Percentiles rank a stretch among this genome's conserved stretches.
Evolutionary conservation across 53 echinoderm and acorn worm genomes (phyloP).

Genomic region (Echinarachnius parma): DNA sequence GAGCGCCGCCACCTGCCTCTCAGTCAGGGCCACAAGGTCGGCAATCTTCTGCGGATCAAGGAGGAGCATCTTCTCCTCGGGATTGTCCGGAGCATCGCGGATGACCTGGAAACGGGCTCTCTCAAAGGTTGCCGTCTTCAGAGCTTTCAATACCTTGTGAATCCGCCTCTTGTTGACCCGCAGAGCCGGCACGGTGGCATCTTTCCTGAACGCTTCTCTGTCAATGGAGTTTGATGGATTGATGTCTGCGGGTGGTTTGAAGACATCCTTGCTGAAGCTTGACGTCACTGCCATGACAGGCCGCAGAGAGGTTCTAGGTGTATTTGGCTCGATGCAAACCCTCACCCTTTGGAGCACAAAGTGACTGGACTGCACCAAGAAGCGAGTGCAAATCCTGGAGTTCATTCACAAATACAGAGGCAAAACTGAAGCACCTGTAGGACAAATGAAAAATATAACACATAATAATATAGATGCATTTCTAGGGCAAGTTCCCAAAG

Average conservation of each 20-base stretch:
- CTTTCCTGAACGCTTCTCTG: slow-evolving; percentile 47
- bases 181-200: slow-evolving; percentile 24
- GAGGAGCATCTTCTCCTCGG: slow-evolving; percentile 43
- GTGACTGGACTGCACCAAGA: too few relatives aligned
- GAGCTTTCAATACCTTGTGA: slow-evolving; percentile 37
- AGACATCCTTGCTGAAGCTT: slow-evolving; percentile 13
- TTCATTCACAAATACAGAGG: too few relatives aligned
- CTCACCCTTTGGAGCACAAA: too few relatives aligned
- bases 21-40: slow-evolving; percentile 7
- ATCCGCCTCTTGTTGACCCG: slow-evolving; percentile 33
- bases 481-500: too few relatives aligned
- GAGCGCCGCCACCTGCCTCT: slow-evolving; percentile 37
- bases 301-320: neutral
- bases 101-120: slow-evolving; percentile 17
- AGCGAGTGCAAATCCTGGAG: too few relatives aligned
- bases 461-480: too few relatives aligned
- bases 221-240: slow-evolving; percentile 19
- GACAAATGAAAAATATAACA: too few relatives aligned
- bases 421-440: too few relatives aligned
- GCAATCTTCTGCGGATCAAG: slow-evolving; percentile 44
- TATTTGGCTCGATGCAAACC: too few relatives aligned
- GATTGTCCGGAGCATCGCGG: slow-evolving; percentile 16
- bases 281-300: neutral
- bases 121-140: slow-evolving; percentile 23
- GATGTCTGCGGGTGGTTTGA: slow-evolving; percentile 16